Evolutionary conservation across 2,113 vertebrate genomes (phyloP).

Genomic region (zebrafish (Danio rerio)): GRCz12tu NC_133190.1:48074501-48075000

Average conservation of each 20-base stretch:
- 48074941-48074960: conserved; percentile 90
- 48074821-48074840: conserved; percentile 95
- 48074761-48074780: conserved; percentile 85
- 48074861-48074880: conserved; percentile 98
- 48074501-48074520: conserved; percentile 96
- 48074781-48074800: conserved; percentile 96
- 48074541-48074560: conserved; percentile 95
- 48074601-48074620: conserved; percentile 97
- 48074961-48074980: conserved; percentile 95
- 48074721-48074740: conserved; percentile 97
- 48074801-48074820: conserved; percentile 97
- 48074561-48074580: conserved; percentile 96
- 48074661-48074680: conserved; percentile 98
- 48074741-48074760: conserved; percentile 95
- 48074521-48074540: conserved; percentile 94
- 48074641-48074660: conserved; percentile 97
- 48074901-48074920: conserved; percentile 85
- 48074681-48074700: conserved; percentile 99
- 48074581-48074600: conserved; percentile 93
- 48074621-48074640: conserved; percentile 98
- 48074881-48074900: conserved; percentile 89
- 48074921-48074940: conserved; percentile 82
- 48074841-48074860: conserved; percentile 99
- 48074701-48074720: conserved; percentile 94
- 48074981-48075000: conserved; percentile 58